Evolutionary conservation across 2,888 invertebrate genomes (phyloP).

Genomic region (Ormyrus rosae): DNA sequence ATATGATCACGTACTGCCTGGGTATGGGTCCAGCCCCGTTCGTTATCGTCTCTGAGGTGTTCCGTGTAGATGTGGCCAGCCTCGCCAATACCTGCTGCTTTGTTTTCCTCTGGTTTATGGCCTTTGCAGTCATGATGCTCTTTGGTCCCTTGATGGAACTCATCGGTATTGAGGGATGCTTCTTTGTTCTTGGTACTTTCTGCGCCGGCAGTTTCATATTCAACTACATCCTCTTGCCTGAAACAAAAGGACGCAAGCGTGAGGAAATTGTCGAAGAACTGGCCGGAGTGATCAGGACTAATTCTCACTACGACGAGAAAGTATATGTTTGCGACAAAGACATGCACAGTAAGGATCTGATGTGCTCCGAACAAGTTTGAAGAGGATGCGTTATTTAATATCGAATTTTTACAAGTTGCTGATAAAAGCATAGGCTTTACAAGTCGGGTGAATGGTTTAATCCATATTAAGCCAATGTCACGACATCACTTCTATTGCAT

Average conservation of each 20-base stretch:
- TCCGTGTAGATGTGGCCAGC: conserved; percentile 68
- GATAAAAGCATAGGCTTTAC: too few relatives aligned
- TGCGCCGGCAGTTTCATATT: conserved; percentile 66
- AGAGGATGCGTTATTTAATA: neutral
- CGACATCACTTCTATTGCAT: too few relatives aligned
- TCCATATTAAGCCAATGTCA: too few relatives aligned
- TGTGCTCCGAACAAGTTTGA: conserved; percentile 13
- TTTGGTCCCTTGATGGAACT: conserved; percentile 63
- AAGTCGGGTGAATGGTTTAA: too few relatives aligned
- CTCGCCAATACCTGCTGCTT: conserved; percentile 64
- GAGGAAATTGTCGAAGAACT: conserved; percentile 69
- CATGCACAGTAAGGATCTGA: neutral
- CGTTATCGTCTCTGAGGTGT: conserved; percentile 77
- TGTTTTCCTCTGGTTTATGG: conserved; percentile 65
- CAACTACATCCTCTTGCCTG: conserved; percentile 65
- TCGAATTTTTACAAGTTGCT: too few relatives aligned
- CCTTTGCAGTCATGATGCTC: conserved; percentile 67
- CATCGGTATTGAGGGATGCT: conserved; percentile 69
- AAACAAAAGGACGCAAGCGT: conserved; percentile 70
- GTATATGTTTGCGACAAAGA: neutral
- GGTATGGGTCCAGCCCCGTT: conserved; percentile 78
- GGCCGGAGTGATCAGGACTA: conserved; percentile 57
- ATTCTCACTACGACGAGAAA: conserved; percentile 45
- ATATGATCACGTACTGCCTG: conserved; percentile 77
- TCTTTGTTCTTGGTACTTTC: conserved; percentile 65